Base-by-base conservation (phyloP, 2,888 invertebrate genomes). In the Ectobius pallidus region DNA sequence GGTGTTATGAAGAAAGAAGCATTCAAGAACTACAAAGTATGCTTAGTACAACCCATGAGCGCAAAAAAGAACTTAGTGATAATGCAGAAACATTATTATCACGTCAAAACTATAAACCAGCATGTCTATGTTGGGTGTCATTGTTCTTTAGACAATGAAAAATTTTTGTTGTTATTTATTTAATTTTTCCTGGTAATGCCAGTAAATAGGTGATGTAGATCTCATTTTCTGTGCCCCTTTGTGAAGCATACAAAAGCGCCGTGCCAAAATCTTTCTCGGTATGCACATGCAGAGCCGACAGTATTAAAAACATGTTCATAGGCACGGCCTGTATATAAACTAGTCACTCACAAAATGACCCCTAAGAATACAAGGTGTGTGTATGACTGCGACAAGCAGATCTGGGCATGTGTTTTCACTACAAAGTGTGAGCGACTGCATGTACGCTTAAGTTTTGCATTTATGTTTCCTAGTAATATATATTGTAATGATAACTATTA, bases 401-500 rank as follows among this genome's bases (percentile, higher is more conserved):
- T 71, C 62, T 73, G 75, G 74, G 74, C 73, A 73, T 74, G 75
- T 74, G 70, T 74, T 73, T 74, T 69, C 73, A 73, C 74, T 70
- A 65, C 58, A 67, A 62, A 70, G 11, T 71, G 67, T 71, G 70
- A 58, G 68, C 58, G 73, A 67, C 63, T 71, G 72, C 62, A 71
- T 73, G 71, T 73, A 73, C 73, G 75, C 75, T 75, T 75, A 73
- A 62, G 61, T 72, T 78, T 80, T 79, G 79, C 80, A 80, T 81
- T 81, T 80, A 79, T 76, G 77, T 78, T 77, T 77, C 76, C 76
- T 78, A 78, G 71, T 75, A 80, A 79, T 81, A 83, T 83, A 84
- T 84, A 83, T 82, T 85, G 85, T 86, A 86, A 86, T 73, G 73
- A 70, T 75, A 68, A 71, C 70, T 73, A 75, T 76, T 73, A 76